Percentiles rank a stretch among this genome's conserved stretches.
phyloP scores from a whole-genome alignment of 2,888 invertebrate genomes.

The Yponomeuta sedellus region DNA sequence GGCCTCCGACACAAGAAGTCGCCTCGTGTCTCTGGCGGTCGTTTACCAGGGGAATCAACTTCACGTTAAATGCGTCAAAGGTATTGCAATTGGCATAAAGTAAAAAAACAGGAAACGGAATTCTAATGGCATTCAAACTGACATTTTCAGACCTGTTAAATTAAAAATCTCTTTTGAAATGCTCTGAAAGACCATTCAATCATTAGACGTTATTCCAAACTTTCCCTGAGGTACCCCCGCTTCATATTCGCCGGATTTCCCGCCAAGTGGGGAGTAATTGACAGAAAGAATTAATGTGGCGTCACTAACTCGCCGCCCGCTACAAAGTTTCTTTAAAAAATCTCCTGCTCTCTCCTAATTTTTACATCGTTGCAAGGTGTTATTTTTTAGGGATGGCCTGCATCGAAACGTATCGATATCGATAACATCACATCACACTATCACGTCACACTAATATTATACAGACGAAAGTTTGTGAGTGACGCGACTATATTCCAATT shows the following conservation, averaged over 20 bases:
- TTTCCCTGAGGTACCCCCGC: background rate
- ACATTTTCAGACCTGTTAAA: background rate
- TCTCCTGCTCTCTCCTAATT: conserved; percentile 52
- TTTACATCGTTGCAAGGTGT: conserved; percentile 73
- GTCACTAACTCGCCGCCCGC: conserved; percentile 65
- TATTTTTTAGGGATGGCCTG: conserved; percentile 24
- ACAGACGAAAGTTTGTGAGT: too few species aligned
- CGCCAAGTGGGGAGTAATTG: conserved; percentile 45
- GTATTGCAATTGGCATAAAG: too few species aligned
- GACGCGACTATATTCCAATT: too few species aligned
- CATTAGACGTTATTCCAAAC: conserved; percentile 5
- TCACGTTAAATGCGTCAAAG: too few species aligned
- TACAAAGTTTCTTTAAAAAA: conserved; percentile 47
- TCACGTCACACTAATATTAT: too few species aligned
- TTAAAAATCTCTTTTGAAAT: background rate
- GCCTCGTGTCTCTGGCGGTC: too few species aligned
- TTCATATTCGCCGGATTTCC: conserved; percentile 9
- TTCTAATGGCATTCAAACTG: background rate
- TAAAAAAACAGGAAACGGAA: background rate
- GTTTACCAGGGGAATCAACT: too few species aligned
- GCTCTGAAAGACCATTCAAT: background rate
- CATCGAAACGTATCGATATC: conserved; percentile 25
- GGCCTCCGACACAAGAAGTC: too few species aligned
- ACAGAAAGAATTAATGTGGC: conserved; percentile 70
- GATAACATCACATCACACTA: conserved; percentile 15